A percentile compares a stretch with the other conserved stretches of the same genome.
phyloP scores from a whole-genome alignment of 2,113 vertebrate species.

The Nanorana parkeri region DNA sequence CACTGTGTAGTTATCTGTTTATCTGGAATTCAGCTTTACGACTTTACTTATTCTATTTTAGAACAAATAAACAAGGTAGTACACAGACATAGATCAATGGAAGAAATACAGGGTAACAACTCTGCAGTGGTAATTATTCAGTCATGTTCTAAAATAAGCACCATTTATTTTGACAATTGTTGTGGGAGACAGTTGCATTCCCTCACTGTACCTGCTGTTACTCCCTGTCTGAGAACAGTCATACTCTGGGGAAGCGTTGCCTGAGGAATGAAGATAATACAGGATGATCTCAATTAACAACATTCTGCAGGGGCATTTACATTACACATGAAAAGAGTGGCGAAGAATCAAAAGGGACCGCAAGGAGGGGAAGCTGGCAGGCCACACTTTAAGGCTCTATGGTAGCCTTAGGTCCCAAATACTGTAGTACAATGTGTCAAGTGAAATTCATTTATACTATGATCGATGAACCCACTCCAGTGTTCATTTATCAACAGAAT shows the following conservation, averaged over 20 bases:
- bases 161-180: constrained; percentile 24
- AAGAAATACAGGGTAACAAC: neutral
- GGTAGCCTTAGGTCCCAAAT: neutral
- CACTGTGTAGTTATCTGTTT: too few relatives aligned
- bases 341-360: neutral
- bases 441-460: neutral
- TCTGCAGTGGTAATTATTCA: neutral
- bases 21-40: too few relatives aligned
- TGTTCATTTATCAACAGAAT: too few relatives aligned
- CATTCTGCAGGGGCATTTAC: constrained; percentile 29
- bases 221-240: constrained; percentile 38
- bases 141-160: neutral
- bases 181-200: neutral
- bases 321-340: neutral
- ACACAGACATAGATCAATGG: neutral
- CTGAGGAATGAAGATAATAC: constrained; percentile 46
- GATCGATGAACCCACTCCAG: too few relatives aligned
- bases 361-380: neutral
- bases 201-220: constrained; percentile 1
- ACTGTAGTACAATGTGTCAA: neutral
- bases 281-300: constrained; percentile 47
- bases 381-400: neutral
- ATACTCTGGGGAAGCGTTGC: constrained; percentile 32
- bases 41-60: too few relatives aligned
- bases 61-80: neutral